Base-by-base conservation (phyloP, 2,888 invertebrate species). In the Polia nebulosa region DNA sequence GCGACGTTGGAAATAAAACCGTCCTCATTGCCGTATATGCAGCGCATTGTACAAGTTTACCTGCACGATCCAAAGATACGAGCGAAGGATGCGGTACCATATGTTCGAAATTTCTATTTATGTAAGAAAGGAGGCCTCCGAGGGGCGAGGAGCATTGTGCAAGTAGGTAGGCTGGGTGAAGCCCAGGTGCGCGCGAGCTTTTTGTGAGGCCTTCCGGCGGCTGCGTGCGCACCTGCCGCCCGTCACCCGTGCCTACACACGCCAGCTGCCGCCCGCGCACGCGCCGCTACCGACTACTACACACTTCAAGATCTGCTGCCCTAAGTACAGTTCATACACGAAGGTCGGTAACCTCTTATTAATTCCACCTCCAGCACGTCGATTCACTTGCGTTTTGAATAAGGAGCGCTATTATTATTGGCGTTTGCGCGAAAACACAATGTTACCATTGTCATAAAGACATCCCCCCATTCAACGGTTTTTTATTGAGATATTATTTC, bases 171-270 rank as follows among this genome's bases (percentile, higher is more conserved):
- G 82, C 72, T 84, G 85, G 87, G 86, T 82, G 87, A 82, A 82
- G 88, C 89, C 95, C 95, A 95, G 95, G 95, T 95, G 95, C 92
- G 92, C 88, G 88, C 86, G 87, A 89, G 90, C 88, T 95, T 95
- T 95, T 94, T 95, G 94, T 94, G 91, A 89, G 91, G 92, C 94
- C 92, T 93, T 94, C 95, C 94, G 93, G 90, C 92, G 93, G 95
- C 95, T 95, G 96, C 93, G 91, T 87, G 91, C 90, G 90, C 95
- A 94, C 92, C 93, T 93, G 93, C 93, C 93, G 85, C 83, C 89
- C 49, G 84, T 25, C 5, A 4, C 6, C 41, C 81, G n/a, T n/a
- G n/a, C n/a, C n/a, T n/a, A n/a, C n/a, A n/a, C n/a, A n/a, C 83
- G 58, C 59, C 95, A 92, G 93, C 93, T 93, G 95, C 93, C 92